Base-by-base conservation (phyloP, 1,140 invertebrate genomes). In the Brachionus asplanchnoidis region DNA sequence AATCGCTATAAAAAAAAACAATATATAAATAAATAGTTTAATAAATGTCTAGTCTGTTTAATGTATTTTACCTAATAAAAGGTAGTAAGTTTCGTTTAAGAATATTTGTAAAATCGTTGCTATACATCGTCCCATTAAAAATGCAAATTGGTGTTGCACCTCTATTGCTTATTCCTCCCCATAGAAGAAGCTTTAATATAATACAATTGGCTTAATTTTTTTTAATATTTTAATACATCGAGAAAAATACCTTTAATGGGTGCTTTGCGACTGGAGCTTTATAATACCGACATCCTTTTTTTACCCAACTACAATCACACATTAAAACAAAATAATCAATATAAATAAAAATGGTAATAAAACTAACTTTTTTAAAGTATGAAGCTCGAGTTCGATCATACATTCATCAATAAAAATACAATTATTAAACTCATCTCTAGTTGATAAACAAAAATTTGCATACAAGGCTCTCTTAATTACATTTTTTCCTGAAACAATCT, bases 211-310 rank as follows among this genome's bases (percentile, higher is more conserved):
- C n/a, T n/a, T n/a, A n/a, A n/a, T n/a, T n/a, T 32, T 32, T 32
- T 32, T 32, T 32, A 32, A 32, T 32, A 32, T 32, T 32, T 32
- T 32, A 32, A 32, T 32, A 32, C 28, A 32, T 42, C 42, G n/a
- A 73, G 42, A 73, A 17, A 42, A 73, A n/a, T 73, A 73, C 40
- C 42, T 73, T 73, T 6, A 73, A 8, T 8, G 68, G 68, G 42
- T 73, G 68, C 20, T 73, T 73, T n/a, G 68, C 68, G 8, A 73
- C 23, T 14, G 68, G 68, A n/a, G 68, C 68, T 73, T 73, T 73
- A 42, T 42, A 73, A 42, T 73, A 73, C 3, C 68, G 68, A n/a
- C 68, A 42, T 17, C 42, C 20, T 73, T 73, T 73, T n/a, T 73
- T 32, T 6, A 73, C 68, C 68, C 68, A 73, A 42, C 68, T 73